Percentiles rank a stretch among this genome's conserved stretches.
Conservation (phyloP, 2,888 invertebrate genomes). For the Tachina lurida region DNA sequence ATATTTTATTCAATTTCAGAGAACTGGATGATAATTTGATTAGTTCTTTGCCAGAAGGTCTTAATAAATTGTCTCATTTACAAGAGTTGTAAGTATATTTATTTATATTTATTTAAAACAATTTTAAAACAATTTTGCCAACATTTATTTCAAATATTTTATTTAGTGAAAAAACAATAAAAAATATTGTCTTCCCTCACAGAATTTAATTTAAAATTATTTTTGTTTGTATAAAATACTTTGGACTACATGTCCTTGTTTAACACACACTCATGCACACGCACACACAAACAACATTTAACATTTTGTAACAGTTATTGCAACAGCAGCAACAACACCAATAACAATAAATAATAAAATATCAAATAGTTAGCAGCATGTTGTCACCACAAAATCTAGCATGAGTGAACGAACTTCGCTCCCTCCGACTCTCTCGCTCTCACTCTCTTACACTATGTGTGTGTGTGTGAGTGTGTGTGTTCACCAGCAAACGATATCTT, state of each 20-base stretch:
- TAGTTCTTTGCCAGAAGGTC: constrained; percentile 89
- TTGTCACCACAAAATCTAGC: constrained; percentile 62
- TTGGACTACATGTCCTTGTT: constrained; percentile 53
- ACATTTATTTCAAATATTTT: constrained; percentile 9
- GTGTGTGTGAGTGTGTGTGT: too few species aligned
- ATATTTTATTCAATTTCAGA: constrained; percentile 83
- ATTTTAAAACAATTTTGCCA: constrained; percentile 15
- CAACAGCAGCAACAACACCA: constrained; percentile 23
- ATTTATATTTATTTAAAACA: constrained; percentile 1
- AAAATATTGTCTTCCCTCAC: constrained; percentile 24
- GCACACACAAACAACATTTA: constrained; percentile 23
- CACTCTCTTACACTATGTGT: background rate
- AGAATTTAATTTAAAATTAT: constrained; percentile 36
- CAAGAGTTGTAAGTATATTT: constrained; percentile 91
- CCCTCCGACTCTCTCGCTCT: background rate
- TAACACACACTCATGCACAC: background rate
- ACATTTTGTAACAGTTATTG: constrained; percentile 45
- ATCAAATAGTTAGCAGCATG: constrained; percentile 58
- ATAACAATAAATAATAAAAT: constrained; percentile 47
- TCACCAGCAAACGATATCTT: constrained; percentile 14
- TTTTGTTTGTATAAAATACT: constrained; percentile 45
- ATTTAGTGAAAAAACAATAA: constrained; percentile 11
- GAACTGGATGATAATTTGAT: constrained; percentile 90
- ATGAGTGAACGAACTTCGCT: background rate
- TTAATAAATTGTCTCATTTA: constrained; percentile 89